Evolutionary conservation across 2,113 vertebrate genomes (phyloP).

Genomic region (Platysteira castanea): DNA sequence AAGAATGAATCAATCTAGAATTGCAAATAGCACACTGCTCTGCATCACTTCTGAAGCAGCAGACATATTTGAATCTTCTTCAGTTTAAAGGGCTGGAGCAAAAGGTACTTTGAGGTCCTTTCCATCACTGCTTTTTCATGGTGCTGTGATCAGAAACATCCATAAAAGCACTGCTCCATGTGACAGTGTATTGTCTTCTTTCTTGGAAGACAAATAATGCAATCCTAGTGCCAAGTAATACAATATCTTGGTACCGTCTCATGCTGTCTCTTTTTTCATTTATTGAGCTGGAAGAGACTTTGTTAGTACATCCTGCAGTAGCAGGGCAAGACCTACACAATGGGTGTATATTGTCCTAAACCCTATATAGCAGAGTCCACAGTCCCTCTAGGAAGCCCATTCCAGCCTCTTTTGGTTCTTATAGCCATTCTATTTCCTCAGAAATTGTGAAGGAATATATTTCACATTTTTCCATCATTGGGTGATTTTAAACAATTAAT

Average conservation of each 20-base stretch:
- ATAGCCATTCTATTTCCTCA: background rate
- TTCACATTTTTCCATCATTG: background rate
- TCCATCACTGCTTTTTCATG: background rate
- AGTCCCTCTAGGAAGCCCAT: background rate
- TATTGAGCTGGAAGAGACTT: background rate
- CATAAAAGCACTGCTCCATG: background rate
- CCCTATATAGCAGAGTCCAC: background rate
- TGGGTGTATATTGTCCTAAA: background rate
- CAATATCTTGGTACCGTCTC: background rate
- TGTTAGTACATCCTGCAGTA: background rate
- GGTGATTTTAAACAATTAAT: background rate
- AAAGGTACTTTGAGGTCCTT: background rate
- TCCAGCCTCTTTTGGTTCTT: background rate
- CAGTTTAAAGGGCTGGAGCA: background rate
- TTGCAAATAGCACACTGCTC: background rate
- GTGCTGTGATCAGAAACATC: background rate
- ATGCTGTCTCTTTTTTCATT: background rate
- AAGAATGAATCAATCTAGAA: background rate
- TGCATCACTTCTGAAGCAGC: background rate
- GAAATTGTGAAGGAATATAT: background rate
- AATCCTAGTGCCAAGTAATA: background rate
- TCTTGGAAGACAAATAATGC: background rate
- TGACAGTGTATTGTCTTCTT: background rate
- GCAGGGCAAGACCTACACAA: background rate
- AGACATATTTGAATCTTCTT: background rate